Evolutionary conservation across 1,140 invertebrate genomes (phyloP).

Genomic region (Zaprionus tsacasi): DNA sequence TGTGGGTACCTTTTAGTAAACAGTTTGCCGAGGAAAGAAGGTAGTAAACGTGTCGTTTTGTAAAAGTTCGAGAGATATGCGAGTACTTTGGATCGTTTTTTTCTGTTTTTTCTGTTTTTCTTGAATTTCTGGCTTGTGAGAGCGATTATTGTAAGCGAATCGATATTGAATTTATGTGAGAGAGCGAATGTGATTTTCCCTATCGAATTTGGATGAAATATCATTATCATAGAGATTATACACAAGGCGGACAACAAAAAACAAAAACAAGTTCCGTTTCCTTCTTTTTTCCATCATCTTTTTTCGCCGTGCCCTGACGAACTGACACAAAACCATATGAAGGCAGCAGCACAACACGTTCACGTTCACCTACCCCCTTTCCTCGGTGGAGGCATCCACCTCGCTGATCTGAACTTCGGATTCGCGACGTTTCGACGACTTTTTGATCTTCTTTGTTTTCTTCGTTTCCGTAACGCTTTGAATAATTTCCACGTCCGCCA

Average conservation of each 20-base stretch:
- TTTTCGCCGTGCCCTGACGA: slow-evolving; percentile 25
- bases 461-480: slow-evolving; percentile 93
- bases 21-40: slow-evolving; percentile 85
- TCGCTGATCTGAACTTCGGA: slow-evolving; percentile 93
- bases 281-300: neutral
- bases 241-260: neutral
- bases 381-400: slow-evolving; percentile 88
- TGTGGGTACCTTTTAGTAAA: slow-evolving; percentile 86
- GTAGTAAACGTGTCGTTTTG: slow-evolving; percentile 87
- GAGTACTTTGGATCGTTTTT: slow-evolving; percentile 75
- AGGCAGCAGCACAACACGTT: slow-evolving; percentile 70
- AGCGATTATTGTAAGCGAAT: slow-evolving; percentile 5
- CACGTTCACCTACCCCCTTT: slow-evolving; percentile 93
- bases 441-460: slow-evolving; percentile 94
- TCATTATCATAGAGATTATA: neutral
- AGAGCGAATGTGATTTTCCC: neutral
- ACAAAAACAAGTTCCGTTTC: slow-evolving; percentile 4
- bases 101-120: slow-evolving; percentile 27
- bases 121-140: slow-evolving; percentile 6
- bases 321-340: slow-evolving; percentile 72
- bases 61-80: slow-evolving; percentile 78
- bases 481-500: slow-evolving; percentile 94
- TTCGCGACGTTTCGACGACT: slow-evolving; percentile 91
- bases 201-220: neutral
- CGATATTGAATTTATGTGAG: slow-evolving; percentile 3